Percentiles rank a stretch among this genome's conserved stretches.
Conservation (phyloP, 2,113 vertebrate species). For the Seriola dumerili region DNA sequence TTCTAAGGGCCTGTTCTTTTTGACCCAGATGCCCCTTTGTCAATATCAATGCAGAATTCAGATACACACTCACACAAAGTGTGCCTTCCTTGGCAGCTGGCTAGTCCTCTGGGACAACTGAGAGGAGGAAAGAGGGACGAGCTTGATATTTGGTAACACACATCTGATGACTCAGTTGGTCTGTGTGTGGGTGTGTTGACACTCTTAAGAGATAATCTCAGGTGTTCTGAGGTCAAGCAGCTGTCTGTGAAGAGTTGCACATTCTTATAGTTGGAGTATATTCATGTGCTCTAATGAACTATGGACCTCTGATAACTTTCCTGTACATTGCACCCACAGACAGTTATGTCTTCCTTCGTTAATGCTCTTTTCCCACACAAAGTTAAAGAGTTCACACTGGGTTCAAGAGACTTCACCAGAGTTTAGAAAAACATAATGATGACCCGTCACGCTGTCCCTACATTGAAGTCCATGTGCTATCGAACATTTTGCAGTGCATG, state of each 20-base stretch:
- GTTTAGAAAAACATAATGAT: neutral
- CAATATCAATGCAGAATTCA: slow-evolving; percentile 12
- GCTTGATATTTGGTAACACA: slow-evolving; percentile 41
- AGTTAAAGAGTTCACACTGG: neutral
- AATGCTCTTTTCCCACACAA: neutral
- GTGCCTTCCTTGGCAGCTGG: slow-evolving; percentile 27
- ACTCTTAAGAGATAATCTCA: slow-evolving; percentile 40
- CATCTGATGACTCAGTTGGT: slow-evolving; percentile 49
- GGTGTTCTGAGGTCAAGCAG: slow-evolving; percentile 37
- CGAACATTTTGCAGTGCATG: neutral
- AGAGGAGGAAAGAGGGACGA: slow-evolving; percentile 11
- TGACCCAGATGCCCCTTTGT: slow-evolving; percentile 11
- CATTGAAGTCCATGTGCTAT: neutral
- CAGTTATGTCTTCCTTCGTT: neutral
- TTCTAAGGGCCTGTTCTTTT: slow-evolving; percentile 11
- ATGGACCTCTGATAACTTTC: neutral
- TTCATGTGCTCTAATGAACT: slow-evolving; percentile 1
- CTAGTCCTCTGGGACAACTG: neutral
- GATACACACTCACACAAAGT: slow-evolving; percentile 17
- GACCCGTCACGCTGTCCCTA: neutral
- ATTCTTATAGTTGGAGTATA: slow-evolving; percentile 1
- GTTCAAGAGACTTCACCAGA: neutral
- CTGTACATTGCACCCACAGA: slow-evolving; percentile 12
- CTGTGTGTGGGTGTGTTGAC: slow-evolving; percentile 30
- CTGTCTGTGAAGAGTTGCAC: slow-evolving; percentile 19